Evolutionary conservation across 2,797 vertebrate genomes (phyloP), one percentile per base, ranked within the genome.

Genomic region (Columba guinea): DNA sequence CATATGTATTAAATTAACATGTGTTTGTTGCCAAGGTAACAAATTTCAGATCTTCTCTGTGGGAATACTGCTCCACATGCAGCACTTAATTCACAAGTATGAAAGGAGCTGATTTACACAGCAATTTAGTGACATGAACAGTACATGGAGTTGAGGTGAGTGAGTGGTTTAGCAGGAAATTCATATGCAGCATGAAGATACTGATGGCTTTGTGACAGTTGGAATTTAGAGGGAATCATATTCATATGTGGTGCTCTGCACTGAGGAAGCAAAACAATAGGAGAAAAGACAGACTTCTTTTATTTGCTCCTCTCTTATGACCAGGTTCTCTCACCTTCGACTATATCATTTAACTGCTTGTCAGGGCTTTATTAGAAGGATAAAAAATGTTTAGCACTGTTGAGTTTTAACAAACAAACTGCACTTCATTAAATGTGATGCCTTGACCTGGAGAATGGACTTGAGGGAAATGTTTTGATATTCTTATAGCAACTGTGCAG

Each of bases 1-100:
- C 18, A 44, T 63, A 48, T 6, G 53, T 58, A 86, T 87, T 90
- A 95, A 91, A 88, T 94, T 84, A 86, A 78, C 44, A 64, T 56
- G 7, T 22, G 70, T 92, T 93, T 96, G 90, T 96, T 97, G 86
- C 95, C 83, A 94, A 84, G 91, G 88, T 60, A 94, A 94, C 90
- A 90, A 70, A 86, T 77, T 82, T 91, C 87, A 90, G 65, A 77
- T 93, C 84, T 87, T 44, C 44, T 91, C 69, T 90, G 44, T 67
- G 41, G 77, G n/a, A 89, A 91, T 68, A 63, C 39, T 65, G 23
- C 60, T 94, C 39, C 49, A 83, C 37, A 51, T 13, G 63, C 58
- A 76, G 51, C 34, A 62, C 35, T 90, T 92, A 94, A 85, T 92
- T 89, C 87, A 76, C 37, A 83, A 64, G 41, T 82, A 87, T 80